These are phyloP conservation scores for Momotus momota DNA, from an alignment of 2,797 vertebrate species.

Conservation along the genomic window DNA sequence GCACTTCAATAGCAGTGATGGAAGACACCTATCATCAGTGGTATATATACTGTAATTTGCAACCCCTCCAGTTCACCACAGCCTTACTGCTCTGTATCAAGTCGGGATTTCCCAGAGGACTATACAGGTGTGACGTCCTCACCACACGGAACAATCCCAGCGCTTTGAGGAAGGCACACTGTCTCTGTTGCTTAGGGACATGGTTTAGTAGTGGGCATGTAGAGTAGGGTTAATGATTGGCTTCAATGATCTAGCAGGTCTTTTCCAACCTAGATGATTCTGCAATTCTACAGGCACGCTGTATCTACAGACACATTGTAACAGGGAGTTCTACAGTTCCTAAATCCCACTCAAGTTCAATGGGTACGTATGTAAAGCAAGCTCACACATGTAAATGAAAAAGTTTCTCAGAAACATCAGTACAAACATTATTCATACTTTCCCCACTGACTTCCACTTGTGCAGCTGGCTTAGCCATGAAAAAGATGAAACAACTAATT, in stretches of 20 bases:
- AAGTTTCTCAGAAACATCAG: neutral
- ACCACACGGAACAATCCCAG: neutral
- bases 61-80: neutral
- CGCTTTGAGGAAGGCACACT: neutral
- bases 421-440: neutral
- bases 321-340: neutral
- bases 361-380: neutral
- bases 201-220: too few relatives aligned
- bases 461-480: neutral
- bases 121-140: neutral
- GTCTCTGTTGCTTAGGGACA: neutral
- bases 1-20: neutral
- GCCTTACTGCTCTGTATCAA: rapidly evolving
- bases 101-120: neutral
- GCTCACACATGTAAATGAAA: neutral
- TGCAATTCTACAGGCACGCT: neutral
- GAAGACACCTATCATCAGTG: neutral
- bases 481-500: neutral
- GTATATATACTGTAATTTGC: neutral
- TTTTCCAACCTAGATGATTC: too few relatives aligned
- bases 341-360: neutral
- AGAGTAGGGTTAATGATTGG: too few relatives aligned
- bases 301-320: neutral
- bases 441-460: neutral
- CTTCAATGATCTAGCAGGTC: too few relatives aligned